A percentile compares a stretch with the other conserved stretches of the same genome.
Conservation (phyloP, 1,140 invertebrate species). For the Homarus americanus region DNA sequence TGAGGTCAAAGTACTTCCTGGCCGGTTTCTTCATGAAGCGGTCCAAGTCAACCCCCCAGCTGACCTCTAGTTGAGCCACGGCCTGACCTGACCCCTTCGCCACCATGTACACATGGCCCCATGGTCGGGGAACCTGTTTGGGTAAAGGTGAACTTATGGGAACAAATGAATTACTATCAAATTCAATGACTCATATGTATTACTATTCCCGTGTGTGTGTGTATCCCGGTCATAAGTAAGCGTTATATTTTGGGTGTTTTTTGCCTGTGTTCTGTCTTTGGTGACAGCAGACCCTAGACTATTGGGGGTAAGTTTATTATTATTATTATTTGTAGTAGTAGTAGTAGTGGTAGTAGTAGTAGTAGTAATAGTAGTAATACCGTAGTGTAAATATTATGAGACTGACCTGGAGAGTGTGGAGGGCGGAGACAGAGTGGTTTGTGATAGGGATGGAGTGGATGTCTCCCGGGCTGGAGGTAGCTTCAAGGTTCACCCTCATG, state of each 20-base stretch:
- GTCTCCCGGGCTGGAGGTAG: constrained; percentile 45
- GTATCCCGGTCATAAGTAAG: too few relatives aligned
- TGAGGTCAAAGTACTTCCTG: constrained; percentile 79
- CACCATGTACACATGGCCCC: constrained; percentile 81
- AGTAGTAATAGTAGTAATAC: too few relatives aligned
- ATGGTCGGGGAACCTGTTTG: constrained; percentile 80
- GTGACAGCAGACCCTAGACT: too few relatives aligned
- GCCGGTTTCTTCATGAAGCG: constrained; percentile 79
- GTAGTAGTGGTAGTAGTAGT: too few relatives aligned
- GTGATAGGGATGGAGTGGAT: constrained; percentile 42
- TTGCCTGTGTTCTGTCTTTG: too few relatives aligned
- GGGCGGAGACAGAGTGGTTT: constrained; percentile 31
- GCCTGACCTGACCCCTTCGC: constrained; percentile 82
- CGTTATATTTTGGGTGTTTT: too few relatives aligned
- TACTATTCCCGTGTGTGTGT: too few relatives aligned
- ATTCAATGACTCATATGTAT: too few relatives aligned
- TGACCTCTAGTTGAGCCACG: constrained; percentile 81
- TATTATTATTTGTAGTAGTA: too few relatives aligned
- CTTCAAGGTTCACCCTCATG: constrained; percentile 77
- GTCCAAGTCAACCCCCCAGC: constrained; percentile 81
- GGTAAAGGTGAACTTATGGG: neutral
- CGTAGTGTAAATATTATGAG: too few relatives aligned
- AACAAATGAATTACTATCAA: too few relatives aligned
- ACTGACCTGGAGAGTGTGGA: constrained; percentile 40
- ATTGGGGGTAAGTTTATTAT: too few relatives aligned